phyloP scores from a whole-genome alignment of 2,113 vertebrate genomes.

The Ochotona curzoniae region DNA sequence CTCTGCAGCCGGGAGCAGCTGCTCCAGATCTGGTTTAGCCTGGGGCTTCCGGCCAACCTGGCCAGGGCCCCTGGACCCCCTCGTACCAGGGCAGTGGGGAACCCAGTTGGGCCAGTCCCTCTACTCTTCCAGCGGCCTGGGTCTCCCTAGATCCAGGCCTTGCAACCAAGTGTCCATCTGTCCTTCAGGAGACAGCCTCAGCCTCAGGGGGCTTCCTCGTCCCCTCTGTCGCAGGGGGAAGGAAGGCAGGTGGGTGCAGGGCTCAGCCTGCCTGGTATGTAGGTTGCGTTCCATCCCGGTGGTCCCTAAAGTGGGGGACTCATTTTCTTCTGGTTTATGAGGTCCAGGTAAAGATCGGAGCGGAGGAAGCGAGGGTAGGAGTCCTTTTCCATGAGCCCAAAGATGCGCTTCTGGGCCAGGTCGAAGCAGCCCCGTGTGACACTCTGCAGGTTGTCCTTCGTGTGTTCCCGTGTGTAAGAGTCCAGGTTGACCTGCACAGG shows the following conservation, averaged over 20 bases:
- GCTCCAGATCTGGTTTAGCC: constrained; percentile 72
- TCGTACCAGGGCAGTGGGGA: not conserved
- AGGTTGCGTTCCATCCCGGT: constrained; percentile 73
- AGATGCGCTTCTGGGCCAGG: constrained; percentile 97
- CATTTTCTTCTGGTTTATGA: constrained; percentile 96
- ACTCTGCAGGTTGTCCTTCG: constrained; percentile 97
- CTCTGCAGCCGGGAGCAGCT: constrained; percentile 85
- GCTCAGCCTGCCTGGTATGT: constrained; percentile 73
- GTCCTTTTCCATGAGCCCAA: constrained; percentile 99
- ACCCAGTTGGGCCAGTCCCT: constrained; percentile 89
- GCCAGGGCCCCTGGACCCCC: too few relatives aligned
- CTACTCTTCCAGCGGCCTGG: constrained; percentile 78
- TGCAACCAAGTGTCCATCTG: constrained; percentile 70
- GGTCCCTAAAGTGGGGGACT: constrained; percentile 89
- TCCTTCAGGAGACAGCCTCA: not conserved
- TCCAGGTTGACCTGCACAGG: constrained; percentile 95
- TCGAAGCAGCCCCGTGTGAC: constrained; percentile 95
- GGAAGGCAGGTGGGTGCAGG: constrained; percentile 65
- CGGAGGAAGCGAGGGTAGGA: constrained; percentile 98
- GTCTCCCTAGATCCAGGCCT: constrained; percentile 77
- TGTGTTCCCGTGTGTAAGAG: constrained; percentile 96
- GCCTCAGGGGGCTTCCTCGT: constrained; percentile 68
- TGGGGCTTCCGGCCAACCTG: not conserved
- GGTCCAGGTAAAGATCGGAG: constrained; percentile 97
- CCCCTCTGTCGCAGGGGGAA: constrained; percentile 50